A percentile compares a stretch with the other conserved stretches of the same genome.
Conservation (phyloP, 2,888 invertebrate species). For the Latrodectus elegans region DNA sequence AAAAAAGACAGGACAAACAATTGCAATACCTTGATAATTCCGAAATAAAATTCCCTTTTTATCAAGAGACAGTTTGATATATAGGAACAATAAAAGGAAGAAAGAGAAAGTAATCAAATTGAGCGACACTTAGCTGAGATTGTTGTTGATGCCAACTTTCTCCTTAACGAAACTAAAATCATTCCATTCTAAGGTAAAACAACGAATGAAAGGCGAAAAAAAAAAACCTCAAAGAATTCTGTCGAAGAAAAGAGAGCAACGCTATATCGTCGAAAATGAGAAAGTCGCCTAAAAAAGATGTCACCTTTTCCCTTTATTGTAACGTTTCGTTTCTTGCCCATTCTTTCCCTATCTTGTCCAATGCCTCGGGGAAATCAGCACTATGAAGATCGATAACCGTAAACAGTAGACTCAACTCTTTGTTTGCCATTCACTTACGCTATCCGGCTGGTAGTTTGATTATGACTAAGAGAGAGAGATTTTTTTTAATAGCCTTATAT, state of each 20-base stretch:
- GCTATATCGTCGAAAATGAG: neutral
- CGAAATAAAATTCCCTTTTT: too few species aligned
- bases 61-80: too few species aligned
- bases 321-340: neutral
- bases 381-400: constrained; percentile 20
- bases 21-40: too few species aligned
- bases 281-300: neutral
- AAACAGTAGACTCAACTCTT: constrained; percentile 7
- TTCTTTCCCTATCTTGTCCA: neutral
- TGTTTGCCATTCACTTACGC: constrained; percentile 23
- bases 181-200: neutral
- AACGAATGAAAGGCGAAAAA: neutral
- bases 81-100: neutral
- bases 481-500: too few species aligned
- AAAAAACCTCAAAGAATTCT: neutral
- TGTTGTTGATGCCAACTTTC: neutral
- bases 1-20: too few species aligned
- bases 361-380: constrained; percentile 21
- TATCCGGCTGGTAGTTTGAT: constrained; percentile 15
- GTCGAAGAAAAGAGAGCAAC: neutral
- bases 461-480: neutral
- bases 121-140: constrained; percentile 2
- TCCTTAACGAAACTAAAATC: neutral
- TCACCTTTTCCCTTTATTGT: neutral
- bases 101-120: neutral